phyloP scores from a whole-genome alignment of 2,113 vertebrate species.

The Pardalotus punctatus region DNA sequence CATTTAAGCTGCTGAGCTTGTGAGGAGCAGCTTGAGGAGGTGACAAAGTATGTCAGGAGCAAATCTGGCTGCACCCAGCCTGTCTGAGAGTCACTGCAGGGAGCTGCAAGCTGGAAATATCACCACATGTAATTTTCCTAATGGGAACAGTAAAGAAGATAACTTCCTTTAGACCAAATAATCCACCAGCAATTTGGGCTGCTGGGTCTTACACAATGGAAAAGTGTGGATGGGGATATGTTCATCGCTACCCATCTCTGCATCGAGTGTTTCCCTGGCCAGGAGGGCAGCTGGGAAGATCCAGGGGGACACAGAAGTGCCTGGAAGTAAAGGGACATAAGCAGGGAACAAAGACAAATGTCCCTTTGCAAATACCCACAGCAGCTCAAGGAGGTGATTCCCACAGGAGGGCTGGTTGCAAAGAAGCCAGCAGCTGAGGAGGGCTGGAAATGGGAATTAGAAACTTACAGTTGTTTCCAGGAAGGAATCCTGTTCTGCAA shows the following conservation, averaged over 20 bases:
- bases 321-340: background rate
- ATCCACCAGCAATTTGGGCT: background rate
- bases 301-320: background rate
- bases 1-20: background rate
- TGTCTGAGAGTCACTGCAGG: background rate
- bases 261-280: background rate
- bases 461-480: background rate
- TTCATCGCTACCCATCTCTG: background rate
- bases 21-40: background rate
- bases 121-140: background rate
- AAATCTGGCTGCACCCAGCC: background rate
- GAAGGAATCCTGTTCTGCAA: background rate
- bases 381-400: background rate
- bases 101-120: background rate
- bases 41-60: background rate
- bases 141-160: background rate
- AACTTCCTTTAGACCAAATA: background rate
- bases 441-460: background rate
- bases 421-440: background rate
- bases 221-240: fast-evolving
- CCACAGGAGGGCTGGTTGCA: fast-evolving
- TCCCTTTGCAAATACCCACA: background rate
- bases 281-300: background rate
- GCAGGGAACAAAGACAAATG: background rate
- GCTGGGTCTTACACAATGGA: fast-evolving